Conservation (phyloP, 2,888 invertebrate species). For the Mythimna lalbum region DNA sequence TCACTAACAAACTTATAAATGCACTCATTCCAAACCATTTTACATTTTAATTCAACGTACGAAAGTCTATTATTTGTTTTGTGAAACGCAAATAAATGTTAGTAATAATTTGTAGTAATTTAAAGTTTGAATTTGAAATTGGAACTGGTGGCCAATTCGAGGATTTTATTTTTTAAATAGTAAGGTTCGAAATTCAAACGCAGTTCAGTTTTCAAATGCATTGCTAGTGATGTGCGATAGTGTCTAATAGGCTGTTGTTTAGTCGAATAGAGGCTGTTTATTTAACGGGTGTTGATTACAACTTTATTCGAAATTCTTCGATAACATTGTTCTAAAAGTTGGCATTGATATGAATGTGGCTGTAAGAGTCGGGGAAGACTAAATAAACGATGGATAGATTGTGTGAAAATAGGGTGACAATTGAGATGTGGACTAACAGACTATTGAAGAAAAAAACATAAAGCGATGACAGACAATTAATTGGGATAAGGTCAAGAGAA, state of each 20-base stretch:
- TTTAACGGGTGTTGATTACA: constrained; percentile 42
- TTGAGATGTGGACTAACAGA: not conserved
- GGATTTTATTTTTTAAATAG: constrained; percentile 48
- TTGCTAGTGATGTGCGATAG: constrained; percentile 33
- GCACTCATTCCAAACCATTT: constrained; percentile 38
- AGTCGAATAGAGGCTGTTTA: constrained; percentile 39
- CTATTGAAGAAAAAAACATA: not conserved
- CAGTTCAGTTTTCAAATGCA: constrained; percentile 22
- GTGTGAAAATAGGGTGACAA: not conserved
- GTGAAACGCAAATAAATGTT: constrained; percentile 63
- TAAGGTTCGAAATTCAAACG: constrained; percentile 62
- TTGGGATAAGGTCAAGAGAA: not conserved
- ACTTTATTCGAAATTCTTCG: constrained; percentile 42
- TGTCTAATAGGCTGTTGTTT: constrained; percentile 55
- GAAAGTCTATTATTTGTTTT: constrained; percentile 48
- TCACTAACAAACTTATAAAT: constrained; percentile 54
- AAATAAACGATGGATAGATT: not conserved
- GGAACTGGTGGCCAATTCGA: constrained; percentile 73
- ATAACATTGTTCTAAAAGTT: constrained; percentile 11
- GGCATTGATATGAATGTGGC: not conserved
- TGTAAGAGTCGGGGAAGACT: not conserved
- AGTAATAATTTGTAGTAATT: constrained; percentile 80
- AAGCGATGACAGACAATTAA: not conserved
- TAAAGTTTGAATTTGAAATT: constrained; percentile 83
- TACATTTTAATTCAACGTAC: constrained; percentile 49